phyloP scores from a whole-genome alignment of 2,797 vertebrate species.

The Threskiornis aethiopicus region DNA sequence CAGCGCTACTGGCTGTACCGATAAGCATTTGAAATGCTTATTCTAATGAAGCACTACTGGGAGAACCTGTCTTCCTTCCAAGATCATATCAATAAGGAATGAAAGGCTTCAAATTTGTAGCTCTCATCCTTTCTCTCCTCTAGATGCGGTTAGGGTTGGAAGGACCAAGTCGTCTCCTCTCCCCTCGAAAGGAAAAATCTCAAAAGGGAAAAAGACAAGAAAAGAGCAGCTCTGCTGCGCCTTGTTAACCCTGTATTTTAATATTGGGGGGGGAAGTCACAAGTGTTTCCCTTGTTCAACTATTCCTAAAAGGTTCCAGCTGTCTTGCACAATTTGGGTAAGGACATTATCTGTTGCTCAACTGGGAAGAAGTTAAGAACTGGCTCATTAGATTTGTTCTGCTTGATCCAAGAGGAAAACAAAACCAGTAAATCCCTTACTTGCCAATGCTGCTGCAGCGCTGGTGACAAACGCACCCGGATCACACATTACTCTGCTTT shows the following conservation, averaged over 20 bases:
- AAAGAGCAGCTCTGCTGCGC: background rate
- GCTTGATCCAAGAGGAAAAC: conserved; percentile 9
- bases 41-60: background rate
- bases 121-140: background rate
- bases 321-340: background rate
- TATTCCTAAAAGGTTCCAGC: conserved; percentile 29
- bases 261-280: background rate
- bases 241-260: background rate
- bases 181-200: background rate
- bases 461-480: background rate
- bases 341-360: background rate
- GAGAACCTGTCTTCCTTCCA: background rate
- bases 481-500: background rate
- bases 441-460: background rate
- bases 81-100: background rate
- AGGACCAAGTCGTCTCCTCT: background rate
- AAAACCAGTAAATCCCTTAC: background rate
- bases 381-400: conserved; percentile 3
- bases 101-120: background rate
- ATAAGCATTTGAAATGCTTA: background rate
- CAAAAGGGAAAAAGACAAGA: background rate
- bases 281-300: background rate
- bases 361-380: background rate
- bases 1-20: background rate
- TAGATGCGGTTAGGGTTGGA: background rate